Evolutionary conservation across 2,113 vertebrate species (phyloP).

Genomic region (Nibea coibor): DNA sequence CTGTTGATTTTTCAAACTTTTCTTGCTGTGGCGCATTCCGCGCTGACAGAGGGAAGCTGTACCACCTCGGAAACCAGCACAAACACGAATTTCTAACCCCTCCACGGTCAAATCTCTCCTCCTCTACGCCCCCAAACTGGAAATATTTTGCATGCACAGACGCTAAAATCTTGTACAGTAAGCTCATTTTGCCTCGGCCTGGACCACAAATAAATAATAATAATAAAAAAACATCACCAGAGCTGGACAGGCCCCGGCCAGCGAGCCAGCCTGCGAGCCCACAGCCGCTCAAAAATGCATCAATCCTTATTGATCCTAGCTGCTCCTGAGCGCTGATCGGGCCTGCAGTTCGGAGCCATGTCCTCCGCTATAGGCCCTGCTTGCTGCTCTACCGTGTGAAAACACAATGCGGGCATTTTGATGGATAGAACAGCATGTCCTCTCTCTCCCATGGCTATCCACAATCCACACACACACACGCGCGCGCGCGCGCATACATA

Average conservation of each 20-base stretch:
- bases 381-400: slow-evolving; percentile 70
- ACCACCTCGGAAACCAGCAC: slow-evolving; percentile 16
- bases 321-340: slow-evolving; percentile 57
- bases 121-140: slow-evolving; percentile 6
- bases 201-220: not conserved
- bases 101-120: slow-evolving; percentile 1
- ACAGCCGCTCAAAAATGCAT: slow-evolving; percentile 53
- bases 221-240: slow-evolving; percentile 20
- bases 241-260: slow-evolving; percentile 41
- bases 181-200: slow-evolving; percentile 8
- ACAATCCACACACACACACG: slow-evolving; percentile 26
- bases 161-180: not conserved
- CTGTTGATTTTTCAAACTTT: slow-evolving; percentile 79
- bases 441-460: slow-evolving; percentile 66
- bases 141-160: slow-evolving; percentile 1
- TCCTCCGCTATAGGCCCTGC: slow-evolving; percentile 70
- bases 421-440: slow-evolving; percentile 82
- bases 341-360: slow-evolving; percentile 63
- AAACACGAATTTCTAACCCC: not conserved
- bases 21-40: slow-evolving; percentile 29
- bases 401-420: slow-evolving; percentile 86
- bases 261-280: slow-evolving; percentile 13
- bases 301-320: slow-evolving; percentile 66
- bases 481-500: not conserved
- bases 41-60: slow-evolving; percentile 2